These are phyloP conservation scores for Alaudala cheleensis DNA, from an alignment of 2,113 vertebrate species.

Conservation along the genomic window DNA sequence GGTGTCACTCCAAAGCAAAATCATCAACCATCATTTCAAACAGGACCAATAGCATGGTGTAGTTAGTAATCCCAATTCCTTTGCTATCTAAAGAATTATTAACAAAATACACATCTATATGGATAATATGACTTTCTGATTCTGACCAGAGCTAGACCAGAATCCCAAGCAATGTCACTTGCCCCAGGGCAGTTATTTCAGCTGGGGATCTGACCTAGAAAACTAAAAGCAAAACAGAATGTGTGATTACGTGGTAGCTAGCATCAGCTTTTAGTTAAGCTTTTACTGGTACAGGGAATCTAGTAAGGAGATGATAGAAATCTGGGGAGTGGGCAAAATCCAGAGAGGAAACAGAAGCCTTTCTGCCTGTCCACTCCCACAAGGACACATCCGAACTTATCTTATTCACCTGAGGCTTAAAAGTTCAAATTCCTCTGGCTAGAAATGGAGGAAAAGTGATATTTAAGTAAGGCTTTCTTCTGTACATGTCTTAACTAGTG, in stretches of 20 bases:
- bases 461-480: background rate
- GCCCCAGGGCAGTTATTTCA: background rate
- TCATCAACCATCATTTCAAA: background rate
- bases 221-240: background rate
- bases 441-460: background rate
- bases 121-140: background rate
- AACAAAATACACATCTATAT: background rate
- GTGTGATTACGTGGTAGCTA: background rate
- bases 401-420: background rate
- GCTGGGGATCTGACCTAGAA: background rate
- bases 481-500: background rate
- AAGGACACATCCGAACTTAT: background rate
- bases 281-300: background rate
- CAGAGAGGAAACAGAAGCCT: background rate
- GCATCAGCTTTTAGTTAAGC: background rate
- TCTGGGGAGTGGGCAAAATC: background rate
- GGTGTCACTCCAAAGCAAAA: background rate
- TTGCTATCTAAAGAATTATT: background rate
- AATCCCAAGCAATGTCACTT: background rate
- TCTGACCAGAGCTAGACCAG: background rate
- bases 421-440: background rate
- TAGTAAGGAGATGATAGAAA: background rate
- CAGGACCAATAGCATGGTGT: background rate
- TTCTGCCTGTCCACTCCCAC: background rate
- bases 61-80: background rate